Evolutionary conservation across 2,797 vertebrate genomes (phyloP), one percentile per base, ranked within the genome.

Genomic region (Aplochiton taeniatus): DNA sequence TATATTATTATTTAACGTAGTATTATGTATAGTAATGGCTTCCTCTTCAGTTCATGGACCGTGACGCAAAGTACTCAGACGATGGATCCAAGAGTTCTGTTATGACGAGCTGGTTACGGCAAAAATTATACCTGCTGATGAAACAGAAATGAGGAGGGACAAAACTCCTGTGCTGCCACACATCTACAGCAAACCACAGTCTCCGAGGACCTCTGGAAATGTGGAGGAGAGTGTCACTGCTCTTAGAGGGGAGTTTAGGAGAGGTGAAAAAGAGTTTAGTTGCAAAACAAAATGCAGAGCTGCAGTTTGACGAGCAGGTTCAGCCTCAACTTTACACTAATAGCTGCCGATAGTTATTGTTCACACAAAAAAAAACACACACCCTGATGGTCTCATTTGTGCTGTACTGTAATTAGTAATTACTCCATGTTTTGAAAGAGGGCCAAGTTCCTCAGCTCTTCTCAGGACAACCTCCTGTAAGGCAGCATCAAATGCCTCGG

Each of bases 131-230:
- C 77, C 79, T 83, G 66, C 80, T 75, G 61, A 55, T 70, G 16
- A 65, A 66, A 64, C 59, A 60, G 64, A 66, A 85, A 83, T 50
- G 63, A 78, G 64, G 14, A 19, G 46, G 61, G 58, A 62, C 67
- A 76, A 75, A 86, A 77, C 73, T 77, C 72, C 73, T 80, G 73
- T 78, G 84, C 74, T 75, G 61, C 66, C 73, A 72, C 69, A 74
- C 87, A 83, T 80, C 80, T 80, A 81, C 80, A 64, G 76, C 81
- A 84, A 82, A 84, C 72, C 73, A 78, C 70, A 52, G 76, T 86
- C 81, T 87, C 83, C 0, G 12, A 85, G 82, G 79, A 84, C 74
- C 78, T 71, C 42, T 82, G 79, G 75, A 84, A 86, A 85, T 70
- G 83, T 80, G 68, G 67, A 83, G 73, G 71, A 83, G 74, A 78